Evolutionary conservation across 2,888 invertebrate genomes (phyloP).

Genomic region (Seira sanloemensis): DNA sequence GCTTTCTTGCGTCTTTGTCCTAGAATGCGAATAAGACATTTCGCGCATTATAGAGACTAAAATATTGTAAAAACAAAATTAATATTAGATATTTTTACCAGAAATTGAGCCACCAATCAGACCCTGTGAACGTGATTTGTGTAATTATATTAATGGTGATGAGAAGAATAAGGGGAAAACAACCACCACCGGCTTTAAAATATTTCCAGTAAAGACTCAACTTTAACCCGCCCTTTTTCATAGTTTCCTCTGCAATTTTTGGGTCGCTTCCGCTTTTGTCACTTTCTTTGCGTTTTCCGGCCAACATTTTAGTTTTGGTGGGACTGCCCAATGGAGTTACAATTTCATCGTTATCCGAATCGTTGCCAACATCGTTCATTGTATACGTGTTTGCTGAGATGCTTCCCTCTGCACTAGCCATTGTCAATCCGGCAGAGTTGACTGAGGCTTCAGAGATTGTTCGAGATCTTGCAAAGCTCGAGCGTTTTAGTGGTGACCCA

Average conservation of each 20-base stretch:
- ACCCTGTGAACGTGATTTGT: conserved; percentile 83
- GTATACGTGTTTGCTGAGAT: conserved; percentile 42
- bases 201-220: conserved; percentile 77
- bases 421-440: not conserved
- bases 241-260: conserved; percentile 76
- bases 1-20: conserved; percentile 25
- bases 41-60: not conserved
- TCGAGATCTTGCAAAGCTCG: not conserved
- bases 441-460: not conserved
- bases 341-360: too few relatives aligned
- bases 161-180: conserved; percentile 74
- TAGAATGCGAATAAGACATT: conserved; percentile 35
- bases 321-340: too few relatives aligned
- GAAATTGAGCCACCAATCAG: conserved; percentile 86
- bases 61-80: too few relatives aligned
- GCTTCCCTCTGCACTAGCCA: conserved; percentile 64
- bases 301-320: too few relatives aligned
- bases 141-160: conserved; percentile 81
- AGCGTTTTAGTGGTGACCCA: not conserved
- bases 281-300: too few relatives aligned
- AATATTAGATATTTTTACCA: too few relatives aligned
- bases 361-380: conserved; percentile 13
- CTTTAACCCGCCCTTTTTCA: conserved; percentile 70
- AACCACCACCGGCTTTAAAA: conserved; percentile 75
- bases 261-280: conserved; percentile 74